Conservation (phyloP, 2,797 vertebrate genomes). For the Gephyroberyx darwinii region DNA sequence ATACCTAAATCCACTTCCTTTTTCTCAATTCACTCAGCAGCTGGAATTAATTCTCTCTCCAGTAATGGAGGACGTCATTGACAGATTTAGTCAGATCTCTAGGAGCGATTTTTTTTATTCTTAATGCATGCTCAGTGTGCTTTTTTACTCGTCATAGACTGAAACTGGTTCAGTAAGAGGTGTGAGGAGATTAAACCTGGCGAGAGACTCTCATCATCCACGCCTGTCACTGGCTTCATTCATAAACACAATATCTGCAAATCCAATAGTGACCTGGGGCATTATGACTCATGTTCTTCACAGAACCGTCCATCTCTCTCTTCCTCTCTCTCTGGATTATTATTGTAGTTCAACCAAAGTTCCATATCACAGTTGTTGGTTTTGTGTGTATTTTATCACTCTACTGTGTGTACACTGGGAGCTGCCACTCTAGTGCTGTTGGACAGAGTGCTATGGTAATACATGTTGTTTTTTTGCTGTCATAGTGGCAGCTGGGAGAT, state of each 20-base stretch:
- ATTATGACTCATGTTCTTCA: constrained; percentile 50
- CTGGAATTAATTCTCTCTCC: constrained; percentile 19
- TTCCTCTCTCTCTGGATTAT: constrained; percentile 33
- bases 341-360: constrained; percentile 44
- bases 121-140: constrained; percentile 11
- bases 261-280: constrained; percentile 67
- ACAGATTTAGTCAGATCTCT: constrained; percentile 21
- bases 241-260: constrained; percentile 69
- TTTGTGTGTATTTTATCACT: constrained; percentile 39
- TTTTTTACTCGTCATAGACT: constrained; percentile 25
- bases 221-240: constrained; percentile 63
- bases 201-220: constrained; percentile 53
- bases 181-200: constrained; percentile 63
- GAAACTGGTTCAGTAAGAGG: constrained; percentile 54
- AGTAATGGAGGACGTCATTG: constrained; percentile 11
- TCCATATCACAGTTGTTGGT: constrained; percentile 21
- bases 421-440: constrained; percentile 18
- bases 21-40: constrained; percentile 8
- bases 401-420: constrained; percentile 19
- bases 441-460: constrained; percentile 43
- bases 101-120: constrained; percentile 14
- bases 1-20: constrained; percentile 43
- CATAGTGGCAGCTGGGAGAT: constrained; percentile 31
- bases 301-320: constrained; percentile 7
- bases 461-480: not conserved